A percentile compares a stretch with the other conserved stretches of the same genome.
Conservation (phyloP, 2,888 invertebrate genomes). For the Tetrapedia diversipes region DNA sequence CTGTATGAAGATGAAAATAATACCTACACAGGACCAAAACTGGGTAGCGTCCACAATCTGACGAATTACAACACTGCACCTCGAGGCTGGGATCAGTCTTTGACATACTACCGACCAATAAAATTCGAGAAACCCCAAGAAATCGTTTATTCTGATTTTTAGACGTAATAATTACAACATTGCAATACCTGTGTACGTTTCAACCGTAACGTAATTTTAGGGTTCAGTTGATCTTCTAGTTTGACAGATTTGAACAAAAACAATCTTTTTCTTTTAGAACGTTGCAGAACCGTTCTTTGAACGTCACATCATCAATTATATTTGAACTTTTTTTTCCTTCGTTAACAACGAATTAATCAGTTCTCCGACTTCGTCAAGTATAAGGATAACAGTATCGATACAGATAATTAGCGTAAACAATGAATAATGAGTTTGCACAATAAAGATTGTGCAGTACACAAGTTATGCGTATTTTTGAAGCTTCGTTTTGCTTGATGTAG, state of each 20-base stretch:
- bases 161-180: constrained; percentile 41
- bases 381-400: background rate
- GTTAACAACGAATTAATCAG: constrained; percentile 9
- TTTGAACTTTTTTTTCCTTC: constrained; percentile 27
- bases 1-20: constrained; percentile 72
- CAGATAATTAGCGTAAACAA: background rate
- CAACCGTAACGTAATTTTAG: background rate
- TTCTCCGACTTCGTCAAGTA: background rate
- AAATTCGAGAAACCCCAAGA: constrained; percentile 86
- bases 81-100: constrained; percentile 90
- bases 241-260: background rate
- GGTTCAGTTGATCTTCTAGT: background rate
- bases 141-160: constrained; percentile 80
- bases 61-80: constrained; percentile 93
- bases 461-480: constrained; percentile 37
- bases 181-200: constrained; percentile 45
- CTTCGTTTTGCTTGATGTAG: constrained; percentile 73
- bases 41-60: constrained; percentile 80
- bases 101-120: constrained; percentile 89
- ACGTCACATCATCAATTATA: background rate
- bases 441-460: constrained; percentile 8
- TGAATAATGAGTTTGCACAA: background rate
- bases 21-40: constrained; percentile 78
- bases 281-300: background rate
- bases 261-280: background rate